Conservation (phyloP, 37 sponge, comb jelly and placozoan genomes). For the Agelas oroides region DNA sequence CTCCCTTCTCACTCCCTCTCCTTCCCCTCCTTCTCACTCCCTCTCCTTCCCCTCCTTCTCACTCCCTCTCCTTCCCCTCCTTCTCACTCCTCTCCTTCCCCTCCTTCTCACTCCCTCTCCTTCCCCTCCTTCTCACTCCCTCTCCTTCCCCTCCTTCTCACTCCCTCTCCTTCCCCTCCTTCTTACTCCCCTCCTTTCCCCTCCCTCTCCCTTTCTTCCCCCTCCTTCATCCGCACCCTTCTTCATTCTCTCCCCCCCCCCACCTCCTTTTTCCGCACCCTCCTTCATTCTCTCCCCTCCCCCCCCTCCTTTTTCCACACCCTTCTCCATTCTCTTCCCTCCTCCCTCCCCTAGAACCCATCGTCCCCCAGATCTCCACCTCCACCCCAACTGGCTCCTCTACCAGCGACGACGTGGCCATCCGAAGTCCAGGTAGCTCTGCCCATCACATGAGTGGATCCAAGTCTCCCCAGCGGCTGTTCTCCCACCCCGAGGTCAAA, state of each 20-base stretch:
- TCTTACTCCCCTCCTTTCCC: no score
- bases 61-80: no score
- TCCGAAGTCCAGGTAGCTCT: slow-evolving; percentile 3
- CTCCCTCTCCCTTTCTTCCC: no score
- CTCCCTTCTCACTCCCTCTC: not conserved
- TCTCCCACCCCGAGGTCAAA: slow-evolving; percentile 9
- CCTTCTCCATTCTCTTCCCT: not conserved
- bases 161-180: no score
- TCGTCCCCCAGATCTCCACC: slow-evolving; percentile 26
- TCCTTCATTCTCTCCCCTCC: not conserved
- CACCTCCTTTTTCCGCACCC: no score
- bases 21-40: not conserved
- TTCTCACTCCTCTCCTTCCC: no score
- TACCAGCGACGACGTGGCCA: slow-evolving; percentile 9
- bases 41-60: no score
- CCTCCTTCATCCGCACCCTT: no score
- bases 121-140: no score
- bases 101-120: no score
- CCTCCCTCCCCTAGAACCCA: slow-evolving; percentile 2
- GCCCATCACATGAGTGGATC: not conserved
- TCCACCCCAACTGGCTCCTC: not conserved
- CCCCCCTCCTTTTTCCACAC: not conserved
- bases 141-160: no score
- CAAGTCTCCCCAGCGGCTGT: not conserved
- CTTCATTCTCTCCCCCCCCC: not conserved